Percentiles rank a stretch among this genome's conserved stretches.
Conservation (phyloP, 1,140 invertebrate genomes). For the Cydia strobilella region DNA sequence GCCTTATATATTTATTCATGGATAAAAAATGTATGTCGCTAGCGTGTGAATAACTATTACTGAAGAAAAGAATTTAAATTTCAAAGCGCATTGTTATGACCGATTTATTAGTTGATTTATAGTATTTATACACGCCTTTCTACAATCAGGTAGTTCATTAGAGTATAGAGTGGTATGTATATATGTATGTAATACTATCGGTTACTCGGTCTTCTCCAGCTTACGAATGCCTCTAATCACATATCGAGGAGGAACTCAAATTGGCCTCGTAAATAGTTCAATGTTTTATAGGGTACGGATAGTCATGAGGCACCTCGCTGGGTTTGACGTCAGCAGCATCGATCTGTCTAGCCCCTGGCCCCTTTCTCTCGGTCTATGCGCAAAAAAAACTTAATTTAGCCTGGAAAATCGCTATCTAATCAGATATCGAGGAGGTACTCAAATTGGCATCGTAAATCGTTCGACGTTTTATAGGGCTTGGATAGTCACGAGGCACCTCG, state of each 20-base stretch:
- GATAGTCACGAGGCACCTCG: slow-evolving; percentile 19
- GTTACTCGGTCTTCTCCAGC: neutral
- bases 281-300: slow-evolving; percentile 10
- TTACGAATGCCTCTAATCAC: neutral
- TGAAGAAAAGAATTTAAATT: too few relatives aligned
- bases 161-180: too few relatives aligned
- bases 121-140: too few relatives aligned
- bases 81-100: too few relatives aligned
- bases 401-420: neutral
- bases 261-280: neutral
- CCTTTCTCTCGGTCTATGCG: slow-evolving; percentile 36
- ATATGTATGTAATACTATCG: too few relatives aligned
- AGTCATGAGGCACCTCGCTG: slow-evolving; percentile 19
- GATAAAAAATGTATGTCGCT: neutral
- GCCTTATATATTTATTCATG: neutral
- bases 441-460: neutral
- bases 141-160: too few relatives aligned
- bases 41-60: neutral
- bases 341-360: slow-evolving; percentile 60
- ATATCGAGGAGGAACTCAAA: neutral
- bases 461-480: neutral
- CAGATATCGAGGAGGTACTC: neutral
- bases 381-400: slow-evolving; percentile 28
- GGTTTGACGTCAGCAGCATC: slow-evolving; percentile 59
- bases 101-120: too few relatives aligned